phyloP scores from a whole-genome alignment of 1,140 invertebrate species.

The Pteromalus puparum region DNA sequence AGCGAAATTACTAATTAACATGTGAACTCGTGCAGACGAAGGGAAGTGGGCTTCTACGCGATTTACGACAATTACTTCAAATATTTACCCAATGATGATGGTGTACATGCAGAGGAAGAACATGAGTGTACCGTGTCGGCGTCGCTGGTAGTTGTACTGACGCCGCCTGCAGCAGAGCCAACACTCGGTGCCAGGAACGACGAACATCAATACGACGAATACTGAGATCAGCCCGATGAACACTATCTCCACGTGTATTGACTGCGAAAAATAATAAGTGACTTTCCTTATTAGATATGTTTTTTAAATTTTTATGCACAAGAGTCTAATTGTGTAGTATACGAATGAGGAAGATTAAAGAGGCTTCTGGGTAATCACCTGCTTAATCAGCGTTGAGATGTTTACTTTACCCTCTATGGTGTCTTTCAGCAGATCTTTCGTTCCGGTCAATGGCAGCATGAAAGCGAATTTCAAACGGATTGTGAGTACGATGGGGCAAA shows the following conservation, averaged over 20 bases:
- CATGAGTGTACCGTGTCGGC: constrained; percentile 63
- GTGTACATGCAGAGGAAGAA: constrained; percentile 64
- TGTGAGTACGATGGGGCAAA: neutral
- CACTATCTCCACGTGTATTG: constrained; percentile 65
- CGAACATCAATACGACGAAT: constrained; percentile 67
- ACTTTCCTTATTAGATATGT: too few species aligned
- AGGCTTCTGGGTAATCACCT: constrained; percentile 61
- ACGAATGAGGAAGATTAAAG: neutral
- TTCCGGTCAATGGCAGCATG: constrained; percentile 12
- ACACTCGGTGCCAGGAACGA: constrained; percentile 70
- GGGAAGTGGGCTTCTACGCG: too few species aligned
- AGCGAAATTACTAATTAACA: neutral
- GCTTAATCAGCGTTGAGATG: constrained; percentile 62
- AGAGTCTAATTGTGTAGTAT: neutral
- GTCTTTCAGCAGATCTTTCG: constrained; percentile 69
- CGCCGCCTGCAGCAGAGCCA: constrained; percentile 71
- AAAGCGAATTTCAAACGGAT: constrained; percentile 23
- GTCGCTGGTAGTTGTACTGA: constrained; percentile 66
- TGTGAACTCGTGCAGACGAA: neutral
- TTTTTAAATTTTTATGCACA: neutral
- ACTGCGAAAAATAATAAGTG: constrained; percentile 57
- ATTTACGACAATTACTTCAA: neutral
- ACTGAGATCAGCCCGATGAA: constrained; percentile 64
- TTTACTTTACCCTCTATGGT: constrained; percentile 66
- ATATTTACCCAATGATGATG: constrained; percentile 66